Evolutionary conservation across 2,113 vertebrate species (phyloP).

Genomic region (Penelope pileata): DNA sequence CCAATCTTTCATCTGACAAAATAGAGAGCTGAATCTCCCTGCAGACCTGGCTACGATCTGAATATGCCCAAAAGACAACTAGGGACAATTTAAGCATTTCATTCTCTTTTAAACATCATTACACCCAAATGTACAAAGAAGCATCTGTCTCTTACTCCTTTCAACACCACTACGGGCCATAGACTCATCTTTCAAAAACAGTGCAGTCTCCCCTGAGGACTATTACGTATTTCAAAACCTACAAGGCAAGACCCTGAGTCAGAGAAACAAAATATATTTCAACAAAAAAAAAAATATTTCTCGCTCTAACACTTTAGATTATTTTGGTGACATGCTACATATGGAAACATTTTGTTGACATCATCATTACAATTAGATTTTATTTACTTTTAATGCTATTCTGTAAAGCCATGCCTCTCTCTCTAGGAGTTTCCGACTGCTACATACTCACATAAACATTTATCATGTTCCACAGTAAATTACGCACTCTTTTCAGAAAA

Average conservation of each 20-base stretch:
- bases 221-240: background rate
- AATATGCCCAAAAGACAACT: constrained; percentile 17
- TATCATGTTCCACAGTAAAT: background rate
- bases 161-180: background rate
- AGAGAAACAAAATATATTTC: constrained; percentile 22
- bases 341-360: background rate
- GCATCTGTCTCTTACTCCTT: constrained; percentile 36
- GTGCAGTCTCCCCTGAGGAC: background rate
- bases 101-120: constrained; percentile 40
- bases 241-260: background rate
- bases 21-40: constrained; percentile 19
- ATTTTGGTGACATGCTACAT: background rate
- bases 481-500: background rate
- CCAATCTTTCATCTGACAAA: background rate
- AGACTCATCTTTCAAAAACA: background rate
- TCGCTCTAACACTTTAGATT: background rate
- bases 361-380: background rate
- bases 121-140: background rate
- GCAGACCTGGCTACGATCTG: constrained; percentile 25
- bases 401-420: background rate
- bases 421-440: background rate
- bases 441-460: background rate
- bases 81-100: constrained; percentile 22
- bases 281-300: background rate
- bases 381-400: background rate